Conservation (phyloP, 1,140 invertebrate genomes). For the Temnothorax longispinosus region DNA sequence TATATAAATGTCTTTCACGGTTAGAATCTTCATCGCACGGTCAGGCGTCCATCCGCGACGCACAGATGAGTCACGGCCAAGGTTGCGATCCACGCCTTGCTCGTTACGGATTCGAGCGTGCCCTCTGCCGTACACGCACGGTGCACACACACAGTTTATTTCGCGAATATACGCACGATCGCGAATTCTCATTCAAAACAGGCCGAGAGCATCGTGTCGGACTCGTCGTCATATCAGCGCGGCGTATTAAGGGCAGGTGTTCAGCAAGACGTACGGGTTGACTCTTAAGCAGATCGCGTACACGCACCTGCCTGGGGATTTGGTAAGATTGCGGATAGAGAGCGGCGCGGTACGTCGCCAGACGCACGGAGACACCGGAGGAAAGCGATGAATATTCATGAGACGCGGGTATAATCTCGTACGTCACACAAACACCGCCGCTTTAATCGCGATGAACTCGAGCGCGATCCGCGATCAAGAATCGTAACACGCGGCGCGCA, state of each 20-base stretch:
- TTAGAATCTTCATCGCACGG: not conserved
- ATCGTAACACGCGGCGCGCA: not conserved
- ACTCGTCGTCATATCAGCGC: not conserved
- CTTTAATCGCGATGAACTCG: not conserved
- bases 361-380: not conserved
- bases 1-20: not conserved
- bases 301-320: constrained; percentile 66
- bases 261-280: constrained; percentile 35
- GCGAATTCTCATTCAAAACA: constrained; percentile 40
- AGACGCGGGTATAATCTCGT: constrained; percentile 13
- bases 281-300: constrained; percentile 26
- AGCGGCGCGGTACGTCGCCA: not conserved
- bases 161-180: not conserved
- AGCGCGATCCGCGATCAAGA: not conserved
- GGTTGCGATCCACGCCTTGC: not conserved
- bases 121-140: not conserved
- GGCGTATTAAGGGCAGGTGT: constrained; percentile 66
- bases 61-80: constrained; percentile 21
- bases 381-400: constrained; percentile 47
- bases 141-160: not conserved
- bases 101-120: not conserved
- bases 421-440: not conserved
- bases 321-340: constrained; percentile 48
- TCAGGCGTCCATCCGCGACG: not conserved
- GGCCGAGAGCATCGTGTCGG: not conserved